Evolutionary conservation across 2,113 vertebrate genomes (phyloP).

Genomic region (Malurus cyaneus): DNA sequence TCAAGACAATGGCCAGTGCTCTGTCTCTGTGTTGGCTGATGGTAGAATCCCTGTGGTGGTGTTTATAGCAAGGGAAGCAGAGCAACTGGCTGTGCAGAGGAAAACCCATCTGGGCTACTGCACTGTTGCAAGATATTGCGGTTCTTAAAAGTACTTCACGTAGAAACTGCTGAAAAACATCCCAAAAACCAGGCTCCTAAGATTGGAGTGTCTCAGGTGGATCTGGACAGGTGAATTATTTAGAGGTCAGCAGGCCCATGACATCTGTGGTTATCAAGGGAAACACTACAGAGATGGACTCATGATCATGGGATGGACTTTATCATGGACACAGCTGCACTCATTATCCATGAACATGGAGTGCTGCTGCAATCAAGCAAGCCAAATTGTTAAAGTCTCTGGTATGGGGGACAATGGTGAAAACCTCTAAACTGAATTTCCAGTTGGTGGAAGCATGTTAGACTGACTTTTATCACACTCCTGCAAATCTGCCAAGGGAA

Average conservation of each 20-base stretch:
- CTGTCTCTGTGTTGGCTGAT: background rate
- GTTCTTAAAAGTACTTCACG: background rate
- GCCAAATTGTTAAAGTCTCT: background rate
- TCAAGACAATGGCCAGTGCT: background rate
- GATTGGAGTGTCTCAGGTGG: background rate
- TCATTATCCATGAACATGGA: background rate
- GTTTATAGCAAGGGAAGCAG: background rate
- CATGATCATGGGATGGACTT: accelerated
- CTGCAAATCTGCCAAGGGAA: background rate
- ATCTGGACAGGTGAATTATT: background rate
- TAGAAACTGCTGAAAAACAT: background rate
- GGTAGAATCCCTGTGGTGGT: background rate
- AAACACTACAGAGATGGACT: background rate
- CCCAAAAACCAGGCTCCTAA: background rate
- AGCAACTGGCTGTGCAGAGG: background rate
- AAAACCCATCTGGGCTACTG: background rate
- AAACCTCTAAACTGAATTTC: background rate
- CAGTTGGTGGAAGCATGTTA: accelerated
- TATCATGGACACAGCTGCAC: background rate
- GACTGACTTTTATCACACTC: background rate
- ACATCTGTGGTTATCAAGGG: too few species aligned
- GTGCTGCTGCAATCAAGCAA: background rate
- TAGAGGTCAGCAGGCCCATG: background rate
- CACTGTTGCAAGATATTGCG: background rate
- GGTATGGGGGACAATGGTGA: too few species aligned